Percentiles rank a stretch among this genome's conserved stretches.
phyloP scores from a whole-genome alignment of 2,888 invertebrate species.

The Conistra vaccinii region DNA sequence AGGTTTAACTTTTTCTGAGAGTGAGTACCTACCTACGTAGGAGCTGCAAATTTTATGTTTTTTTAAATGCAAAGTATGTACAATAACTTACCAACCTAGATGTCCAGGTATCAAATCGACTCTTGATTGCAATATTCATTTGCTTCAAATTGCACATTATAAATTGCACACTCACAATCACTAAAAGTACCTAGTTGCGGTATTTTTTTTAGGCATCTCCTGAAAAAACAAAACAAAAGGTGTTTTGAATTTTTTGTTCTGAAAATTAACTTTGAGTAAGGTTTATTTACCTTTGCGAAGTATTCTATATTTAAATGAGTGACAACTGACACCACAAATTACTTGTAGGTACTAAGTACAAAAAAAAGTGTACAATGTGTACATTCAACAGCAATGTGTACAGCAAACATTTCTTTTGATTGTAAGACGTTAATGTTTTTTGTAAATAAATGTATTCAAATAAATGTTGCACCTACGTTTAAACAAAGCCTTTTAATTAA shows the following conservation, averaged over 20 bases:
- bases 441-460: conserved; percentile 11
- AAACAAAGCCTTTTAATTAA: background rate
- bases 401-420: background rate
- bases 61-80: background rate
- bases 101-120: too few species aligned
- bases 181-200: too few species aligned
- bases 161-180: background rate
- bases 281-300: conserved; percentile 9
- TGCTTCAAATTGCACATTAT: too few species aligned
- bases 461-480: background rate
- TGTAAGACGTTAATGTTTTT: background rate
- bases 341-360: too few species aligned
- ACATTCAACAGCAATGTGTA: background rate
- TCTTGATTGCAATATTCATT: too few species aligned
- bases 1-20: conserved; percentile 14
- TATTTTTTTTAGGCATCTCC: too few species aligned
- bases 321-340: background rate
- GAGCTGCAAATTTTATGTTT: too few species aligned
- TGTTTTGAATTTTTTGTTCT: background rate
- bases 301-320: background rate
- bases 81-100: background rate
- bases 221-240: too few species aligned
- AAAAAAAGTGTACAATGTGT: background rate
- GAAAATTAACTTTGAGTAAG: background rate
- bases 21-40: too few species aligned